phyloP scores from a whole-genome alignment of 2,888 invertebrate species.

The Scaptomyza reducta region DNA sequence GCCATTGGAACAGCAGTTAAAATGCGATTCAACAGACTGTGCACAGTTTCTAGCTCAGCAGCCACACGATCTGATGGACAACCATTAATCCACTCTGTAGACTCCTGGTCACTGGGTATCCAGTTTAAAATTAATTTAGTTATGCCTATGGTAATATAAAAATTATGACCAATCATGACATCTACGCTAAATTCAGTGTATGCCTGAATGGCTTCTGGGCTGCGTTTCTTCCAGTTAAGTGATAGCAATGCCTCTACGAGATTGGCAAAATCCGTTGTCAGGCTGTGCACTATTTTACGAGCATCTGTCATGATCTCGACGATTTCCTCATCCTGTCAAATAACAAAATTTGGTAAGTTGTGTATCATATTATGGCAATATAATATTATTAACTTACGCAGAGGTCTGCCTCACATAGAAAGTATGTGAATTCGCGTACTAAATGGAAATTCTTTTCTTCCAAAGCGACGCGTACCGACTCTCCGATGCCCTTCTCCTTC shows the following conservation, averaged over 20 bases:
- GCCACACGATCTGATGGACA: slow-evolving; percentile 86
- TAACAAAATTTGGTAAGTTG: not conserved
- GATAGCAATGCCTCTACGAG: slow-evolving; percentile 87
- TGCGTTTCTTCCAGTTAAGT: slow-evolving; percentile 86
- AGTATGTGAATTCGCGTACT: slow-evolving; percentile 76
- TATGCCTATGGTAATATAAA: slow-evolving; percentile 87
- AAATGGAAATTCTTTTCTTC: slow-evolving; percentile 68
- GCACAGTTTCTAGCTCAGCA: slow-evolving; percentile 87
- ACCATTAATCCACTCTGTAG: slow-evolving; percentile 87
- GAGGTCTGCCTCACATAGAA: slow-evolving; percentile 68
- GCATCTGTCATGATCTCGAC: slow-evolving; percentile 86
- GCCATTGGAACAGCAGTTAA: slow-evolving; percentile 86
- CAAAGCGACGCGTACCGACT: slow-evolving; percentile 69
- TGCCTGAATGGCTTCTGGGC: slow-evolving; percentile 83
- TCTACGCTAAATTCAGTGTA: slow-evolving; percentile 88
- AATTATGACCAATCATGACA: slow-evolving; percentile 88
- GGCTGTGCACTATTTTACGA: slow-evolving; percentile 86
- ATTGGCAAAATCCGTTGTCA: slow-evolving; percentile 86
- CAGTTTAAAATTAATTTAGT: slow-evolving; percentile 87
- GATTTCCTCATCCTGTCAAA: slow-evolving; percentile 86
- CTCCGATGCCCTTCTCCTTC: slow-evolving; percentile 72
- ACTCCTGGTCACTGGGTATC: slow-evolving; percentile 85
- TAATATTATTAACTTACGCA: slow-evolving; percentile 63
- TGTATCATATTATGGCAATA: not conserved
- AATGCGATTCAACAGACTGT: slow-evolving; percentile 85